These are phyloP conservation scores for Caenorhabditis sinica DNA, from an alignment of 2,888 invertebrate genomes.

Conservation along the genomic window DNA sequence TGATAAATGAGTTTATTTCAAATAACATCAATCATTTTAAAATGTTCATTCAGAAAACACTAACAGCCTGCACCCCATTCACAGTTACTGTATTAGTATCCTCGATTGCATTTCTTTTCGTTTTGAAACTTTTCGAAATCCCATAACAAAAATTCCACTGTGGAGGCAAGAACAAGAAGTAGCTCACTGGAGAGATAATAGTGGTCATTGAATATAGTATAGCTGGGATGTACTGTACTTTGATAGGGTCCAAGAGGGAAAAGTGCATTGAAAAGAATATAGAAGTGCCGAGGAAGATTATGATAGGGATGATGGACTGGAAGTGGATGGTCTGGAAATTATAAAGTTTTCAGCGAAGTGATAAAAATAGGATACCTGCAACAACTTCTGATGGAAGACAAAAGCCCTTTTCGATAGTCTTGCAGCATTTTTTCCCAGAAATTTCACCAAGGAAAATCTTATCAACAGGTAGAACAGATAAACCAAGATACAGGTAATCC, in stretches of 20 bases:
- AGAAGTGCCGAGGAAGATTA: background rate
- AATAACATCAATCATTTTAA: background rate
- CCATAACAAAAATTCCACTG: conserved; percentile 31
- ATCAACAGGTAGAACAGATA: background rate
- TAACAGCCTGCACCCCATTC: background rate
- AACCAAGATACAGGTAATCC: background rate
- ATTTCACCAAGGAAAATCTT: background rate
- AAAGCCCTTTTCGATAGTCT: background rate
- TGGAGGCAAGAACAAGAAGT: conserved; percentile 12
- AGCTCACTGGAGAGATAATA: conserved; percentile 16
- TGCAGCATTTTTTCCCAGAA: background rate
- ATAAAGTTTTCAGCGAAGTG: background rate
- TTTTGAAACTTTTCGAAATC: background rate
- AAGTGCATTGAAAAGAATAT: conserved; percentile 14
- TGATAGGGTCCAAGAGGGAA: conserved; percentile 1
- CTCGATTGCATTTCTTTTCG: background rate
- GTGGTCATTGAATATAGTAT: background rate
- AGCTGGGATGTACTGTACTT: conserved; percentile 1
- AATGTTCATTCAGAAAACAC: background rate
- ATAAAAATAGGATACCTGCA: background rate
- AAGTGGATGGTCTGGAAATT: conserved; percentile 5
- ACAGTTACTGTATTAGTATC: background rate
- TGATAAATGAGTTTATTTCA: background rate
- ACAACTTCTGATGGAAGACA: background rate
- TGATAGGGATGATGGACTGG: background rate